phyloP scores from a whole-genome alignment of 1,140 invertebrate genomes.

The Ptiloglossa arizonensis region DNA sequence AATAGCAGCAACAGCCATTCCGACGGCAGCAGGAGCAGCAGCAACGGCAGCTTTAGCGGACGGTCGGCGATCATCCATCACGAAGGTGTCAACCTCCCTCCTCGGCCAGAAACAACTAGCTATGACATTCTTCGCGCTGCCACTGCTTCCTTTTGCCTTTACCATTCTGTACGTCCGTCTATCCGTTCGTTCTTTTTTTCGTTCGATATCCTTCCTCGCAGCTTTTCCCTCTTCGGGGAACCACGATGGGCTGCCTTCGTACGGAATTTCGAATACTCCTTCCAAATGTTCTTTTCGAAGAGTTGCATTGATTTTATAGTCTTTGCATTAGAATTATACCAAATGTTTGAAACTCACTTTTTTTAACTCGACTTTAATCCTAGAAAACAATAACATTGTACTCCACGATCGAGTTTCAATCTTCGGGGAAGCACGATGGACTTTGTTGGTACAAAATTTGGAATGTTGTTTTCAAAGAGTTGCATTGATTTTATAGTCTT shows the following conservation, averaged over 20 bases:
- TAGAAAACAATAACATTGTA: too few species aligned
- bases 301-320: too few species aligned
- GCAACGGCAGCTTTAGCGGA: slow-evolving; percentile 74
- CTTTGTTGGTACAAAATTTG: too few species aligned
- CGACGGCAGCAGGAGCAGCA: slow-evolving; percentile 58
- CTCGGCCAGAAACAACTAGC: slow-evolving; percentile 79
- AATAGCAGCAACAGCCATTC: slow-evolving; percentile 63
- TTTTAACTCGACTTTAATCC: too few species aligned
- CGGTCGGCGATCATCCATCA: slow-evolving; percentile 79
- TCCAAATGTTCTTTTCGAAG: not conserved
- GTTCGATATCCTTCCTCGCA: not conserved
- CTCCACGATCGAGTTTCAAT: too few species aligned
- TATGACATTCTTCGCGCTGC: slow-evolving; percentile 80
- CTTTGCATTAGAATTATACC: too few species aligned
- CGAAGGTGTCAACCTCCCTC: slow-evolving; percentile 77
- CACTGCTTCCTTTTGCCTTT: slow-evolving; percentile 71
- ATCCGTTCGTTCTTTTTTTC: slow-evolving; percentile 39
- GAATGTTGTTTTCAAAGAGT: too few species aligned
- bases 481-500: too few species aligned
- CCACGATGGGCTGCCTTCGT: too few species aligned
- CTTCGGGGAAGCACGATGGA: too few species aligned
- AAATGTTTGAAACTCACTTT: too few species aligned
- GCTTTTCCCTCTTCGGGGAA: slow-evolving; percentile 6
- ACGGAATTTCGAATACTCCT: not conserved
- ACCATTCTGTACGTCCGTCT: slow-evolving; percentile 60